phyloP scores from a whole-genome alignment of 2,888 invertebrate species.

The Hirudinaria manillensis region DNA sequence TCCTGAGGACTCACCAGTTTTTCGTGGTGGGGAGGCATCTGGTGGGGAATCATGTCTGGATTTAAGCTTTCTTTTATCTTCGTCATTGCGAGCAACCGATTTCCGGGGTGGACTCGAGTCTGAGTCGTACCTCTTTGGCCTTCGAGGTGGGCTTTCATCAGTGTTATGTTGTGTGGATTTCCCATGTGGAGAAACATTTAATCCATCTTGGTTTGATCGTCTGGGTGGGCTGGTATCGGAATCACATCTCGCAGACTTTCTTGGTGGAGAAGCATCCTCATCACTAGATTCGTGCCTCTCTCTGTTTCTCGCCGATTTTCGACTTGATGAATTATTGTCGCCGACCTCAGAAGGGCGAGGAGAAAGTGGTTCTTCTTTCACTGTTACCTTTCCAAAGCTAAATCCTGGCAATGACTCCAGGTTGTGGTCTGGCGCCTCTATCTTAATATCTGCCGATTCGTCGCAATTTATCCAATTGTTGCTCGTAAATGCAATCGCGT shows the following conservation, averaged over 20 bases:
- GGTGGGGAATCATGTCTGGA: neutral
- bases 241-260: neutral
- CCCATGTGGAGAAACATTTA: neutral
- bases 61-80: neutral
- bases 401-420: too few species aligned
- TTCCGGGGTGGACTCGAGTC: neutral
- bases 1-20: neutral
- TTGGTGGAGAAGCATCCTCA: slow-evolving; percentile 42
- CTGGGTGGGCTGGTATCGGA: neutral
- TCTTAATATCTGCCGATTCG: neutral
- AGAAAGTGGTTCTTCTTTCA: too few species aligned
- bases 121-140: neutral
- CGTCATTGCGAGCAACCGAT: neutral
- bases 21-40: slow-evolving; percentile 6
- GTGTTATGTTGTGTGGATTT: neutral
- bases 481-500: slow-evolving; percentile 1
- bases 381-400: too few species aligned
- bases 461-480: slow-evolving; percentile 18
- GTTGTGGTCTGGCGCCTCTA: neutral
- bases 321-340: neutral
- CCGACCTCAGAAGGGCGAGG: neutral
- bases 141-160: slow-evolving; percentile 11
- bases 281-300: neutral
- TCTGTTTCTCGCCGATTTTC: neutral
- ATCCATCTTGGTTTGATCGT: neutral